Evolutionary conservation across 1,140 invertebrate species (phyloP).

Genomic region (Drosophila persimilis): DNA sequence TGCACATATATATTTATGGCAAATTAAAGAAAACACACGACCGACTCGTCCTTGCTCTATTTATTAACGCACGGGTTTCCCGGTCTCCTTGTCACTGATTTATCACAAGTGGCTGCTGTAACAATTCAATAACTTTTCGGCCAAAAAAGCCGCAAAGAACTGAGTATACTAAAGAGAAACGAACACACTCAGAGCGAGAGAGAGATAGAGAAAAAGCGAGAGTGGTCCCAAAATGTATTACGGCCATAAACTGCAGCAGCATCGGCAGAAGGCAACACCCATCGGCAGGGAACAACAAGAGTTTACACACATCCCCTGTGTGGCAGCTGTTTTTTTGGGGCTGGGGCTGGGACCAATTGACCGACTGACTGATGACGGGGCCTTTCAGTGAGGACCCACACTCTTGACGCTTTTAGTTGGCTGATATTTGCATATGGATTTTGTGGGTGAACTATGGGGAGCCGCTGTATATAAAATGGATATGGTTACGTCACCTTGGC

Average conservation of each 20-base stretch:
- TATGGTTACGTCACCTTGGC: slow-evolving; percentile 7
- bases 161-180: slow-evolving; percentile 26
- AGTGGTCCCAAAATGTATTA: slow-evolving; percentile 55
- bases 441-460: not conserved
- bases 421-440: slow-evolving; percentile 24
- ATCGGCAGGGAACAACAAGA: slow-evolving; percentile 20
- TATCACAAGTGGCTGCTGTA: slow-evolving; percentile 70
- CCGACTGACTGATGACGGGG: slow-evolving; percentile 30
- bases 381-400: not conserved
- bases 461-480: too few relatives aligned
- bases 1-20: slow-evolving; percentile 52
- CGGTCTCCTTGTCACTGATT: slow-evolving; percentile 62
- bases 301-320: slow-evolving; percentile 11
- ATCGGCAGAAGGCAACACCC: slow-evolving; percentile 2
- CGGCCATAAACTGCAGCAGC: slow-evolving; percentile 67
- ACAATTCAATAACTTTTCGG: slow-evolving; percentile 72
- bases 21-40: slow-evolving; percentile 63
- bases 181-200: slow-evolving; percentile 1
- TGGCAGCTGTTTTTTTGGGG: slow-evolving; percentile 26
- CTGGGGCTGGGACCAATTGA: slow-evolving; percentile 1
- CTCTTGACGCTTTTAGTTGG: slow-evolving; percentile 2
- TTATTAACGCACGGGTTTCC: slow-evolving; percentile 53
- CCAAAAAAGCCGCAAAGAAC: slow-evolving; percentile 50
- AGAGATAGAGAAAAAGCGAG: not conserved
- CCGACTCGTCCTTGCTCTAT: slow-evolving; percentile 20